Percentiles rank a stretch among this genome's conserved stretches.
phyloP scores from a whole-genome alignment of 2,888 invertebrate species.

The Lottia scabra region DNA sequence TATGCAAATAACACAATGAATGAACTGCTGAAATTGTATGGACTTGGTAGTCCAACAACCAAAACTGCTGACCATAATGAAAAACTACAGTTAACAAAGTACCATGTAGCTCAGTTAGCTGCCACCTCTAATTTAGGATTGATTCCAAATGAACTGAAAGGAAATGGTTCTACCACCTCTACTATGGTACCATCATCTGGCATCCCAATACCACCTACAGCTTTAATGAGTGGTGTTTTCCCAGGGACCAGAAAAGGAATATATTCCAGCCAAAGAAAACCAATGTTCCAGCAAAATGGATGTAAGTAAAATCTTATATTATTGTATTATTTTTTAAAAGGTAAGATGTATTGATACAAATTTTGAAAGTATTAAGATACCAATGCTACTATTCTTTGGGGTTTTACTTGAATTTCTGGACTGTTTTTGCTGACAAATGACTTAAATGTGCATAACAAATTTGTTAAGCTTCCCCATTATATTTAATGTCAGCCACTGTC shows the following conservation, averaged over 20 bases:
- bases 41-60: slow-evolving; percentile 76
- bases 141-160: neutral
- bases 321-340: neutral
- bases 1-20: slow-evolving; percentile 85
- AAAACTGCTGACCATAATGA: neutral
- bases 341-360: neutral
- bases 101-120: slow-evolving; percentile 5
- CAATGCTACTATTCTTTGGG: too few relatives aligned
- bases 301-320: slow-evolving; percentile 13
- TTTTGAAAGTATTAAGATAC: too few relatives aligned
- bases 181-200: neutral
- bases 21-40: slow-evolving; percentile 82
- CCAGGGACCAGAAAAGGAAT: slow-evolving; percentile 7
- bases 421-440: too few relatives aligned
- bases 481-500: too few relatives aligned
- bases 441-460: too few relatives aligned
- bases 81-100: neutral
- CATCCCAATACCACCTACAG: neutral
- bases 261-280: slow-evolving; percentile 7
- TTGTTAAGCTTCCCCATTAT: too few relatives aligned
- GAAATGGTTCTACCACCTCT: too few relatives aligned
- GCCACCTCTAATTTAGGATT: neutral
- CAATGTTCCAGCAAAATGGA: slow-evolving; percentile 15
- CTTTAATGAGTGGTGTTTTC: slow-evolving; percentile 10
- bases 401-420: too few relatives aligned